These are phyloP conservation scores for Ischnura elegans DNA, from an alignment of 2,888 invertebrate genomes.

Conservation along the genomic window DNA sequence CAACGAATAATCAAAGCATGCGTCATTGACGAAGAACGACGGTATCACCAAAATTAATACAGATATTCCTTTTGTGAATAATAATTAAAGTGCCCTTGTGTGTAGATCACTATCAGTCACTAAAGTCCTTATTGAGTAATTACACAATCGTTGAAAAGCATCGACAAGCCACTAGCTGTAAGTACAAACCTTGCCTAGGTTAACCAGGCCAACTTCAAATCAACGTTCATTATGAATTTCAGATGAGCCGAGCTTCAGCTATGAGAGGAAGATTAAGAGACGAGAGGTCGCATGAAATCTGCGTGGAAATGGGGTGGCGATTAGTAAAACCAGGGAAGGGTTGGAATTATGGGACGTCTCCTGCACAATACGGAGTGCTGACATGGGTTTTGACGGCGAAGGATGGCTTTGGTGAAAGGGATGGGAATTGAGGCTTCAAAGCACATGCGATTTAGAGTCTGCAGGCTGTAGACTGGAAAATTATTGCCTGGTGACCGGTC, in stretches of 20 bases:
- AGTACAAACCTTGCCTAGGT: not conserved
- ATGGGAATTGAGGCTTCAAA: not conserved
- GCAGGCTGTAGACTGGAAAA: too few species aligned
- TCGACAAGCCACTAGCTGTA: too few species aligned
- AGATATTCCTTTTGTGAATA: too few species aligned
- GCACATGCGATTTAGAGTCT: not conserved
- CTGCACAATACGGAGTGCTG: not conserved
- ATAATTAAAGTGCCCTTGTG: too few species aligned
- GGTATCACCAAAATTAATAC: too few species aligned
- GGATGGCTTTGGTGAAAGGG: not conserved
- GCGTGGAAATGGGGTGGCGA: not conserved
- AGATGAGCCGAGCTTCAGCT: not conserved
- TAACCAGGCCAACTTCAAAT: not conserved
- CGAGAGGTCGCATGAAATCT: not conserved
- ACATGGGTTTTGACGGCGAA: not conserved
- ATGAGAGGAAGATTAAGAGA: not conserved
- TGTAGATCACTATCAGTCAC: too few species aligned
- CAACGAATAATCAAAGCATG: too few species aligned
- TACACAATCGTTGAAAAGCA: too few species aligned
- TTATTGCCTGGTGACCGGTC: too few species aligned
- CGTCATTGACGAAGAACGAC: too few species aligned
- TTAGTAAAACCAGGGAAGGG: not conserved
- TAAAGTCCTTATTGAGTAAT: too few species aligned
- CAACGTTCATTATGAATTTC: not conserved
- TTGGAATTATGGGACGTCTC: not conserved